Evolutionary conservation across 1,140 invertebrate species (phyloP), one percentile per base, ranked within the genome.

Genomic region (Chironomus tepperi): DNA sequence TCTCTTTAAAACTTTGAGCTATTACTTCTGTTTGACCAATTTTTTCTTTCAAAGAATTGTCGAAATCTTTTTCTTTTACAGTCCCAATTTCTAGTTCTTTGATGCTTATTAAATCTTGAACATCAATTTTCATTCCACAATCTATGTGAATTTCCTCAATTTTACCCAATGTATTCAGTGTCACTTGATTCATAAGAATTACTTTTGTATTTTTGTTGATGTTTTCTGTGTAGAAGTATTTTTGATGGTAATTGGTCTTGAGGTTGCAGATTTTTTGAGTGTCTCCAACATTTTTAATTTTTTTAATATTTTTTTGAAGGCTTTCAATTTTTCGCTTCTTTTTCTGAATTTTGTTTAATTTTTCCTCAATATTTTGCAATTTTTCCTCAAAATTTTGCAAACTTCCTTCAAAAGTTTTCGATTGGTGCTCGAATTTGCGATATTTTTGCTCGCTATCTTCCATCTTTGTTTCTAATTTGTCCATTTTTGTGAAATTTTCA

Each of bases 101-200:
- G 12, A 15, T 47, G 9, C 15, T 57, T 5, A n/a, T 57, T 57
- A n/a, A 1, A 57, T 57, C 47, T 5, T 7, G 2, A 10, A 57
- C n/a, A n/a, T 57, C 47, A 57, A 57, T 15, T 57, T 57, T 57
- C 5, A 57, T n/a, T 57, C 18, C 19, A 70, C 65, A 70, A 19
- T 70, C 65, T 18, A 70, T 12, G 10, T 70, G 65, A 70, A 70
- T 19, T 21, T 70, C 65, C 9, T 70, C 65, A 70, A 70, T 70
- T 21, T 70, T 16, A 18, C 65, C 65, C 3, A 70, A 5, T 19
- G 19, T 70, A 18, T 19, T 70, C 7, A 19, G 12, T 0, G 65
- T 70, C 19, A 1, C 16, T 70, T 70, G 65, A 70, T 70, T 57
- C 47, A 57, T 57, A 5, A 70, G 18, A 70, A 70, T 70, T 70